Evolutionary conservation across 2,113 vertebrate genomes (phyloP).

Genomic region (Corapipo altera): DNA sequence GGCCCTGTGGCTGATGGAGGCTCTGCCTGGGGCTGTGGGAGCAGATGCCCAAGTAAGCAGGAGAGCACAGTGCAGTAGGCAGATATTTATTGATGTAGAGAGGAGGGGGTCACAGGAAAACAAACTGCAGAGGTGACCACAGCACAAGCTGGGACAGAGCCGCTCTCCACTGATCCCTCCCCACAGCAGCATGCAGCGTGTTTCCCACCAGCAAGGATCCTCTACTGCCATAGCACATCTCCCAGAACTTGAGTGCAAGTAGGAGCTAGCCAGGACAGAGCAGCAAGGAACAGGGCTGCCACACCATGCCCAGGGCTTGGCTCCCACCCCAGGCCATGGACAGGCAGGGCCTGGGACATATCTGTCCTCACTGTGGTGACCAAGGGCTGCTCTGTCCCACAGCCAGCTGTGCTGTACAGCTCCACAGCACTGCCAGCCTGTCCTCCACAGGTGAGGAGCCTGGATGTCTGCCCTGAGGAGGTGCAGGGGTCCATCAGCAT

Average conservation of each 20-base stretch:
- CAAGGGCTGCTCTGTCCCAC: not conserved
- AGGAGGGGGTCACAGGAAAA: not conserved
- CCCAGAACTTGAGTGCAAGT: not conserved
- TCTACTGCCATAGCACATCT: not conserved
- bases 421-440: not conserved
- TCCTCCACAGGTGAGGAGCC: not conserved
- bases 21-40: not conserved
- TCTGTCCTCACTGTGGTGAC: not conserved
- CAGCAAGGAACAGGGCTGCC: not conserved
- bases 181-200: not conserved
- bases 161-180: not conserved
- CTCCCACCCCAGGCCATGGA: not conserved
- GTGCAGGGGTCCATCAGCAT: not conserved
- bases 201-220: not conserved
- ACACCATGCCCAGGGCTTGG: not conserved
- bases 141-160: not conserved
- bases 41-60: not conserved
- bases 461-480: no score
- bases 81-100: conserved; percentile 57
- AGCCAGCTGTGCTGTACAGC: not conserved
- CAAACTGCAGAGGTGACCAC: not conserved
- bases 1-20: not conserved
- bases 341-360: not conserved
- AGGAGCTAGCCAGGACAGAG: not conserved
- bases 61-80: not conserved